These are phyloP conservation scores for Zaprionus ornatus DNA, from an alignment of 1,140 invertebrate species.

Conservation along the genomic window DNA sequence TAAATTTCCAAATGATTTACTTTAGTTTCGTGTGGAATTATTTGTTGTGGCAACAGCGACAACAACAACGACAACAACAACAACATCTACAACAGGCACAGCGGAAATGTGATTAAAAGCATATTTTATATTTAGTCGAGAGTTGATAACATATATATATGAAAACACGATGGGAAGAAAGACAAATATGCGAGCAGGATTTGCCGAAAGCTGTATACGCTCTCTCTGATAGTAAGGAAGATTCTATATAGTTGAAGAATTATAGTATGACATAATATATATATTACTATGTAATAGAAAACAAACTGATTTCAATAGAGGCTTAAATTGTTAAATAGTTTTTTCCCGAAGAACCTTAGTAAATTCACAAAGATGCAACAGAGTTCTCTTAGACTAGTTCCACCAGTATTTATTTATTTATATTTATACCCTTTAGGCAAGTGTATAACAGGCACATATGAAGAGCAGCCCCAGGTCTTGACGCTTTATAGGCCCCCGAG, in stretches of 20 bases:
- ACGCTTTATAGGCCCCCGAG: conserved; percentile 38
- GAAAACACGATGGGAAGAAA: background rate
- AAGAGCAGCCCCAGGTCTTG: conserved; percentile 19
- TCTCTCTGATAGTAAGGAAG: background rate
- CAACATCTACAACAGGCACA: conserved; percentile 30
- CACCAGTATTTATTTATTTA: background rate
- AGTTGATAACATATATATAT: conserved; percentile 40
- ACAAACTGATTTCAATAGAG: background rate
- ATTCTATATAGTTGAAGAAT: background rate
- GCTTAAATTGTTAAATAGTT: no score
- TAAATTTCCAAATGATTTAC: conserved; percentile 83
- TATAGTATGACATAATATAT: background rate
- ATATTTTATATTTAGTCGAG: conserved; percentile 75
- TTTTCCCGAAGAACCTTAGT: no score
- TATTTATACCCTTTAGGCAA: conserved; percentile 1
- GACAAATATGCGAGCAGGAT: background rate
- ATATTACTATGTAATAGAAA: background rate
- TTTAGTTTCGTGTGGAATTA: conserved; percentile 83
- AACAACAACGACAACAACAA: conserved; percentile 10
- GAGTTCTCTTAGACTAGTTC: background rate
- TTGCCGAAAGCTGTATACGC: background rate
- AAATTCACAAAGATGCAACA: no score
- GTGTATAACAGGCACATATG: background rate
- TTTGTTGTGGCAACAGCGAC: conserved; percentile 55
- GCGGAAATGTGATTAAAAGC: conserved; percentile 81